These are phyloP conservation scores for Philantomba maxwellii DNA, from an alignment of 2,113 vertebrate species.

Conservation along the genomic window DNA sequence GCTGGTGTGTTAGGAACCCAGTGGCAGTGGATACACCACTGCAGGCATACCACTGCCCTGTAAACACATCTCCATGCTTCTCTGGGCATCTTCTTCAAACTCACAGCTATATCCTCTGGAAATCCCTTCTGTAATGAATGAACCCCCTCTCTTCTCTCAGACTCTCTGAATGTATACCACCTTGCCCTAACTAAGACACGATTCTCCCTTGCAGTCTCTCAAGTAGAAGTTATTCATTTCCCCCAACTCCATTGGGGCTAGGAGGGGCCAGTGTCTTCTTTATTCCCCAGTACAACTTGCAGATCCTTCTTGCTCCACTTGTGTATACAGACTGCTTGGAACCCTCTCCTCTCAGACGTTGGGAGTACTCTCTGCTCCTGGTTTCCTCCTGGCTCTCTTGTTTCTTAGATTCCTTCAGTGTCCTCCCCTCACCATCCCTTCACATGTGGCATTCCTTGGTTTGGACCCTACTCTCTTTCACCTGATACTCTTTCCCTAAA, in stretches of 20 bases:
- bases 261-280: background rate
- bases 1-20: background rate
- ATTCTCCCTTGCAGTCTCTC: background rate
- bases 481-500: background rate
- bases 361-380: background rate
- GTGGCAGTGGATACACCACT: background rate
- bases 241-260: background rate
- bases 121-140: background rate
- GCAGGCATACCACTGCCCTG: background rate
- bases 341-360: background rate
- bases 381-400: background rate
- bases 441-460: background rate
- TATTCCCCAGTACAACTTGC: background rate
- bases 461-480: background rate
- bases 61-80: background rate
- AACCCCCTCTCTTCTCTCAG: background rate
- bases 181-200: background rate
- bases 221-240: background rate
- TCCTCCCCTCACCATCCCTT: background rate
- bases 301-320: background rate
- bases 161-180: background rate
- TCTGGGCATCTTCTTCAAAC: background rate
- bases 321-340: background rate
- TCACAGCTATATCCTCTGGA: background rate
- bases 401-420: background rate